A percentile compares a stretch with the other conserved stretches of the same genome.
These are phyloP conservation scores for Pachypanchax playfairii DNA, from an alignment of 2,113 vertebrate genomes.

Conservation along the genomic window DNA sequence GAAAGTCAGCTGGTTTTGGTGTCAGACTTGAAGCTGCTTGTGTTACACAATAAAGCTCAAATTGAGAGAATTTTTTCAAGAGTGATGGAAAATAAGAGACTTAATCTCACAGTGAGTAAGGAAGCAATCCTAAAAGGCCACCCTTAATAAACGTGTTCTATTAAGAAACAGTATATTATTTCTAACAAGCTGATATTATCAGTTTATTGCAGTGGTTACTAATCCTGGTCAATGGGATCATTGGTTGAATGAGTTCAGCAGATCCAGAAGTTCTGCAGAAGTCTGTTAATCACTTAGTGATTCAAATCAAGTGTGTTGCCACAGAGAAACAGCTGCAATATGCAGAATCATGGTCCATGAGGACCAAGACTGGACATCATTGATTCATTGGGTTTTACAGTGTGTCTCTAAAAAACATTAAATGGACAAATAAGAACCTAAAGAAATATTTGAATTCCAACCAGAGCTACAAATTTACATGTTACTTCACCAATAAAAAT, in stretches of 20 bases:
- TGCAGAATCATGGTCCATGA: no score
- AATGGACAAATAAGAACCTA: background rate
- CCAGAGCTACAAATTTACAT: background rate
- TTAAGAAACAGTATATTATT: background rate
- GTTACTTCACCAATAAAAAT: background rate
- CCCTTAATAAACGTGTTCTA: background rate
- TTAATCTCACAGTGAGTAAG: background rate
- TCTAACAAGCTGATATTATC: background rate
- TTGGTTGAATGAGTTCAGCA: no score
- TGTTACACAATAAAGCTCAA: background rate
- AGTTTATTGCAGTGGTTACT: no score
- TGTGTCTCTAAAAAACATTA: no score
- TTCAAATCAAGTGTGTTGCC: no score
- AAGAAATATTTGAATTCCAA: background rate
- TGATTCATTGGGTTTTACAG: no score
- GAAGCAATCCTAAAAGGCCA: background rate
- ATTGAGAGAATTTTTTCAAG: background rate
- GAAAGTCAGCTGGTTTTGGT: constrained; percentile 5
- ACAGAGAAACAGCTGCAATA: no score
- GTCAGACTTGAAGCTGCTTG: background rate
- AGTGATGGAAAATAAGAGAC: background rate
- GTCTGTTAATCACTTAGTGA: no score
- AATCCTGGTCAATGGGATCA: no score
- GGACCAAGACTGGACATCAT: no score
- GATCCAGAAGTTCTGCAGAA: no score